These are phyloP conservation scores for Acrossocheilus fasciatus DNA, from an alignment of 2,797 vertebrate genomes.

Conservation along the genomic window DNA sequence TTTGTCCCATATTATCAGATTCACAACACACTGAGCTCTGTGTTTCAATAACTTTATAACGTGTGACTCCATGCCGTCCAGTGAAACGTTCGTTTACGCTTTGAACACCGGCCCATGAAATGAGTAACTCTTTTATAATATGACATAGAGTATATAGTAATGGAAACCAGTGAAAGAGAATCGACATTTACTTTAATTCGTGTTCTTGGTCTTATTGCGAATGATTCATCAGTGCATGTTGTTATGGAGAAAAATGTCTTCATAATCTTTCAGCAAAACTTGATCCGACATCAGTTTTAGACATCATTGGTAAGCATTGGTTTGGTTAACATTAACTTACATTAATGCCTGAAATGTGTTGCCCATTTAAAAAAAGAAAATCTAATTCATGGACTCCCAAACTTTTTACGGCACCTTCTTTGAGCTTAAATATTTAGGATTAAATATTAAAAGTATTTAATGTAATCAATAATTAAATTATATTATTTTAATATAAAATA, in stretches of 20 bases:
- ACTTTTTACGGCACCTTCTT: neutral
- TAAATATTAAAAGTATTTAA: neutral
- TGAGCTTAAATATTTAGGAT: neutral
- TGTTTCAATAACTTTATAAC: conserved; percentile 79
- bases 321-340: neutral
- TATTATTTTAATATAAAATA: neutral
- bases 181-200: neutral
- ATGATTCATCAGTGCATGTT: neutral
- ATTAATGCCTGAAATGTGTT: neutral
- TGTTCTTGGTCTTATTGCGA: neutral
- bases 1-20: conserved; percentile 65
- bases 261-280: neutral
- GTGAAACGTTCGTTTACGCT: conserved; percentile 73
- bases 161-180: conserved; percentile 68
- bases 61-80: conserved; percentile 71
- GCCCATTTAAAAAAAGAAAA: neutral
- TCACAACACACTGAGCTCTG: conserved; percentile 66
- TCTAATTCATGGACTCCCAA: neutral
- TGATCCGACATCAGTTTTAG: neutral
- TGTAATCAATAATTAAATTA: neutral
- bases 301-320: neutral
- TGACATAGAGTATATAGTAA: conserved; percentile 68
- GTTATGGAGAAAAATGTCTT: neutral
- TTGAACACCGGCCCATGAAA: conserved; percentile 73
- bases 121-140: conserved; percentile 78